A percentile compares a stretch with the other conserved stretches of the same genome.
Evolutionary conservation across 2,113 vertebrate genomes (phyloP).

Genomic region (Phaetusa simplex): DNA sequence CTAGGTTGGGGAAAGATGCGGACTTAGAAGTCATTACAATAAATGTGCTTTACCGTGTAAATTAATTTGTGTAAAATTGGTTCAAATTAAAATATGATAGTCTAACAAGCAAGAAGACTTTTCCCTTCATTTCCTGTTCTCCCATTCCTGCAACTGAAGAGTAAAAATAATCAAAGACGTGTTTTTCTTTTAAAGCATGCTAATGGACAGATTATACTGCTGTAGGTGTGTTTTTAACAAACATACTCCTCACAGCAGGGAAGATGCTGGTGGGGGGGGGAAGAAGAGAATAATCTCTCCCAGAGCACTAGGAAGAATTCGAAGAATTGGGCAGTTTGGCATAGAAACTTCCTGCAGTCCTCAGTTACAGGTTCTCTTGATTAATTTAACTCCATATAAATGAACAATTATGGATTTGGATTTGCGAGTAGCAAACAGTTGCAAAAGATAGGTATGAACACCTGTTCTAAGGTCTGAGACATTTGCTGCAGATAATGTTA

Average conservation of each 20-base stretch:
- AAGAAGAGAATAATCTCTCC: not conserved
- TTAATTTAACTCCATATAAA: not conserved
- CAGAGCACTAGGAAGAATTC: not conserved
- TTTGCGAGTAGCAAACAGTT: not conserved
- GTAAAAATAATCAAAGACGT: not conserved
- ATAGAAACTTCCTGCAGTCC: not conserved
- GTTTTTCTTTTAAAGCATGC: not conserved
- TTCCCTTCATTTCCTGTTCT: not conserved
- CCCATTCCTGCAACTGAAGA: not conserved
- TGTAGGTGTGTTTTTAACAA: not conserved
- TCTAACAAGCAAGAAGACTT: not conserved
- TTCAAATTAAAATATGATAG: slow-evolving; percentile 4
- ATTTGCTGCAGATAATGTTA: not conserved
- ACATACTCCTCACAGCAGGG: not conserved
- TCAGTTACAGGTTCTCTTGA: not conserved
- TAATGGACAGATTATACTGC: not conserved
- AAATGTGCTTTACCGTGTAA: not conserved
- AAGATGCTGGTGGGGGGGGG: fast-evolving
- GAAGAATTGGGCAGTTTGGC: not conserved
- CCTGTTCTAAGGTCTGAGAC: not conserved
- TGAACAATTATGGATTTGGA: not conserved
- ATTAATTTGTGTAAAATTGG: slow-evolving; percentile 13
- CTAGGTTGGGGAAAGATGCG: not conserved
- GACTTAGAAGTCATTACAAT: not conserved
- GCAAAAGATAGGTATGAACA: not conserved